These are phyloP conservation scores for Bombylius discolor DNA, from an alignment of 2,888 invertebrate species.

Conservation along the genomic window DNA sequence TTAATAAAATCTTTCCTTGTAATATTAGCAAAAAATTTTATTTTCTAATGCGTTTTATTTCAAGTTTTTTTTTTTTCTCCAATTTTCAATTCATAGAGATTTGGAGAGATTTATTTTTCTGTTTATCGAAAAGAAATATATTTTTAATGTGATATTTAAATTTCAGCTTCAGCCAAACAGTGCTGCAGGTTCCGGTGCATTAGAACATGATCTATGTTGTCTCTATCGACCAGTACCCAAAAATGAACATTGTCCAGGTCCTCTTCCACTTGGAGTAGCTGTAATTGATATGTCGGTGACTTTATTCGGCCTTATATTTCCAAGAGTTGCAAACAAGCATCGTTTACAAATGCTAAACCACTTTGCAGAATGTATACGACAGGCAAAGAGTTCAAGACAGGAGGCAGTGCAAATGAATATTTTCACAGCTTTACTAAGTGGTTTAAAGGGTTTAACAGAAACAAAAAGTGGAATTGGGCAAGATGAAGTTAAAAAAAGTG, in stretches of 20 bases:
- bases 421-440: constrained; percentile 82
- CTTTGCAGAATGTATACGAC: constrained; percentile 86
- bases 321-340: constrained; percentile 89
- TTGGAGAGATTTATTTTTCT: too few species aligned
- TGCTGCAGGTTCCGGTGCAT: constrained; percentile 87
- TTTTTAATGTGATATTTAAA: too few species aligned
- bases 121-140: not conserved
- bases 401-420: constrained; percentile 95
- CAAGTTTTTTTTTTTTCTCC: too few species aligned
- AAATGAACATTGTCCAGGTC: constrained; percentile 47
- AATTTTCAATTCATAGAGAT: too few species aligned
- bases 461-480: constrained; percentile 74
- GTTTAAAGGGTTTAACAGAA: constrained; percentile 77
- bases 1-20: too few species aligned
- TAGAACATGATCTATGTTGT: constrained; percentile 93
- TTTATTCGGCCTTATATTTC: constrained; percentile 88
- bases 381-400: constrained; percentile 83
- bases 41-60: too few species aligned
- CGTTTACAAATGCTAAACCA: constrained; percentile 95
- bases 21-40: too few species aligned
- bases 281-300: constrained; percentile 91
- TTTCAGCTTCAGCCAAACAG: constrained; percentile 83
- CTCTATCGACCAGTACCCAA: constrained; percentile 58
- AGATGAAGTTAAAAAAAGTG: constrained; percentile 78
- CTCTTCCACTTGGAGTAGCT: constrained; percentile 85